Conservation (phyloP, 2,113 vertebrate species). For the Sebastes schlegelii region DNA sequence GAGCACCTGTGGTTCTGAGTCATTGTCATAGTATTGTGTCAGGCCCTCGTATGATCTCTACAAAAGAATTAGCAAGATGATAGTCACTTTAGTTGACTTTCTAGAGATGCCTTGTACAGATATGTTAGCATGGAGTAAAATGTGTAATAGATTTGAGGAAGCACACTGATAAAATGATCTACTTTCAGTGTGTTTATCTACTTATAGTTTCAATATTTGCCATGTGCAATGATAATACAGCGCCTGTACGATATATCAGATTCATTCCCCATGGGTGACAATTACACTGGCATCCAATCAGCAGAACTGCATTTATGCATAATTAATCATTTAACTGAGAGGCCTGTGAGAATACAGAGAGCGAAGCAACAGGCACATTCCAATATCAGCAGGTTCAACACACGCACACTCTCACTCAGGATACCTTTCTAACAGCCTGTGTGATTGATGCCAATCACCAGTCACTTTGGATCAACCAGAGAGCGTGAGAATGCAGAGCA, state of each 20-base stretch:
- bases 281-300: slow-evolving; percentile 72
- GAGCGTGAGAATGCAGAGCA: slow-evolving; percentile 84
- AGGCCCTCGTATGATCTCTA: not conserved
- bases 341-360: slow-evolving; percentile 66
- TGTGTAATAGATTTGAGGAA: slow-evolving; percentile 12
- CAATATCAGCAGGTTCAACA: slow-evolving; percentile 70
- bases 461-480: slow-evolving; percentile 76
- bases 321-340: slow-evolving; percentile 73
- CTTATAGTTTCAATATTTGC: slow-evolving; percentile 42
- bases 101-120: not conserved
- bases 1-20: not conserved
- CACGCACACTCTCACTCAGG: slow-evolving; percentile 20
- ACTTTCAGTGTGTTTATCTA: slow-evolving; percentile 24
- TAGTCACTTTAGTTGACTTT: not conserved
- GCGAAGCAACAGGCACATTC: slow-evolving; percentile 67
- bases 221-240: slow-evolving; percentile 22
- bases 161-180: not conserved
- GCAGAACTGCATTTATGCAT: slow-evolving; percentile 72
- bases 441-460: slow-evolving; percentile 81
- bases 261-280: slow-evolving; percentile 69
- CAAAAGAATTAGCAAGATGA: slow-evolving; percentile 7
- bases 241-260: slow-evolving; percentile 38
- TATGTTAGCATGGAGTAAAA: not conserved
- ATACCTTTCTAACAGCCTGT: slow-evolving; percentile 75
- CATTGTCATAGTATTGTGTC: not conserved